Base-by-base conservation (phyloP, 1,140 invertebrate genomes). In the Tenebrio molitor region DNA sequence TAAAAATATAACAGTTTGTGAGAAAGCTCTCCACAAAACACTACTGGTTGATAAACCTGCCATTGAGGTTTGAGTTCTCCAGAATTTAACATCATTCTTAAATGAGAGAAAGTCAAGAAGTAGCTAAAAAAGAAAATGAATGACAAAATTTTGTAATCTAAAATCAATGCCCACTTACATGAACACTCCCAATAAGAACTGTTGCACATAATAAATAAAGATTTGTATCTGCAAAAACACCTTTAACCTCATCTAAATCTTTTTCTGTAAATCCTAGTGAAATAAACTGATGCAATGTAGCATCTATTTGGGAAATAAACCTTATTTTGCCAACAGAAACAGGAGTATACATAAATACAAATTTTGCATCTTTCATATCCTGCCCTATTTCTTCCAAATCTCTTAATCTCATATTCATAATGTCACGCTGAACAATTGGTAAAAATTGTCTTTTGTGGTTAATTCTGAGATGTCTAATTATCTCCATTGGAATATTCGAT, bases 21-120 rank as follows among this genome's bases (percentile, higher is more conserved):
- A 97, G 79, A 99, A 94, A 21, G 93, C 93, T 58, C 96, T 87
- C 97, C 97, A 99, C 5, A 97, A 76, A 2, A 98, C 91, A 1
- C 95, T 95, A 68, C 94, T 88, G 6, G 90, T 88, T 4, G 97
- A 99, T 1, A 99, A 81, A 0, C 97, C 98, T 23, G 91, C 94
- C 83, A 98, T 92, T 0, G 91, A 92, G 29, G 89, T 90, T 77
- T 93, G 90, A 8, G 89, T 88, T 68, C 90, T 89, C 97, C 98
- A 99, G 83, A 98, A 99, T 74, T 88, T 90, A 2, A 99, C 94
- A 78, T 99, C 97, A 84, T 98, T 99, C 88, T 99, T 99, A 79
- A 99, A 98, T 1, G 97, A 96, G 44, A 99, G 84, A 79, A 99
- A 96, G 82, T 99, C 97, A 82, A 99, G 97, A 6, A 99, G 85